Base-by-base conservation (phyloP, 2,113 vertebrate species). In the Chamaea fasciata region DNA sequence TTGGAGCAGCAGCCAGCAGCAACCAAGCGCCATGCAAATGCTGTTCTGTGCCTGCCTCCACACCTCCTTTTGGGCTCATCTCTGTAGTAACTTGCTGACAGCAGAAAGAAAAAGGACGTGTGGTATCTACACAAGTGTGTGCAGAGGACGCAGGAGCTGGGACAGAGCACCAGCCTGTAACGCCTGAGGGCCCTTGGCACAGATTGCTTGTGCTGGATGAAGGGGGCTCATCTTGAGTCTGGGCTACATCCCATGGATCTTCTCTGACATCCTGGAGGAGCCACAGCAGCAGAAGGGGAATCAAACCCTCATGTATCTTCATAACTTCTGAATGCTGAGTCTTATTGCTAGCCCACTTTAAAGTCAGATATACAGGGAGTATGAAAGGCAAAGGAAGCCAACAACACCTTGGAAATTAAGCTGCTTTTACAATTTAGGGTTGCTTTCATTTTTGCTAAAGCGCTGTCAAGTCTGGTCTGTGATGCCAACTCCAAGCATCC, bases 151-250 rank as follows among this genome's bases (percentile, higher is more conserved):
- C 10, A 1, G 1, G 15, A 55, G 23, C 37, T 63, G 65, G 74
- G 13, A 44, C 56, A 84, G 42, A 57, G 31, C 15, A 37, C 5
- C 3, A n/a, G n/a, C 27, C 52, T 30, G 15, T 31, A 74, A 52
- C 2, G 2, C 16, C 24, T 20, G 35, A 81, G 10, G 15, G 4
- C 6, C 14, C 4, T 24, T 2, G 2, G 30, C 42, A 83, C 0
- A 0, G 46, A 52, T 19, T 71, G 33, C 23, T 10, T 1, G 0
- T 4, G 27, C 13, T 52, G 62, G 6, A 12, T 60, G 47, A 67
- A 87, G 16, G 41, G 28, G 15, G 0, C 27, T 90, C 39, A 35
- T 17, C 18, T 2, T 1, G 21, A 31, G 11, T 65, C 44, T 42
- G 18, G 31, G 21, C 70, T 47, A 1, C 2, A 4, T 65, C 1